Evolutionary conservation across 2,113 vertebrate genomes (phyloP), one percentile per base, ranked within the genome.

Genomic region (Clupea harengus): DNA sequence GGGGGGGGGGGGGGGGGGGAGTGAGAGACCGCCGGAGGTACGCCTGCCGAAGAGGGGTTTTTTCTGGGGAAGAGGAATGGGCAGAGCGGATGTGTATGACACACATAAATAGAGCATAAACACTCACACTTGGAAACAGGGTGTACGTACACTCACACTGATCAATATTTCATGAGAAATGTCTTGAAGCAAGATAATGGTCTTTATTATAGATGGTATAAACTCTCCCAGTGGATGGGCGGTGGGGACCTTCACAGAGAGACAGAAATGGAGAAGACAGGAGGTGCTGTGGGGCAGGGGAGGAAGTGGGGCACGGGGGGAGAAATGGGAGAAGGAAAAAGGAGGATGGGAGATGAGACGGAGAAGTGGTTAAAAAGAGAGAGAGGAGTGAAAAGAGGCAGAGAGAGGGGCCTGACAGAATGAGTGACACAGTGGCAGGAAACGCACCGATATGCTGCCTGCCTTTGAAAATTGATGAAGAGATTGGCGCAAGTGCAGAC

Each of bases 81-180:
- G 86, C 83, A 85, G 28, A 25, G 78, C 82, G 86, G 86, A 87
- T 89, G 86, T 78, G 86, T 84, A 90, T 89, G 83, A 88, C 88
- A 91, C 25, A 72, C 54, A 93, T 88, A 84, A 89, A 91, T 87
- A 88, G 75, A 87, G 84, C 81, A 92, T 85, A 84, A 87, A 88
- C 54, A 75, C 32, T 2, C 50, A 72, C 72, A 45, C 17, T 75
- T 11, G 45, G 22, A 82, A 45, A 88, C 81, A 64, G 13, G 8
- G 49, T 32, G 89, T 89, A 86, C 88, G 82, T 84, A 84, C 88
- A 85, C 87, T 82, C 82, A 85, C 18, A 17, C 39, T 2, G 28
- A 91, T 93, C 87, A 92, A 94, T 92, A 89, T 93, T 93, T 91
- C 49, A 93, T 87, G 83, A n/a, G 46, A 82, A 83, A 82, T 49